phyloP scores from a whole-genome alignment of 2,797 vertebrate genomes.

The Columba guinea region DNA sequence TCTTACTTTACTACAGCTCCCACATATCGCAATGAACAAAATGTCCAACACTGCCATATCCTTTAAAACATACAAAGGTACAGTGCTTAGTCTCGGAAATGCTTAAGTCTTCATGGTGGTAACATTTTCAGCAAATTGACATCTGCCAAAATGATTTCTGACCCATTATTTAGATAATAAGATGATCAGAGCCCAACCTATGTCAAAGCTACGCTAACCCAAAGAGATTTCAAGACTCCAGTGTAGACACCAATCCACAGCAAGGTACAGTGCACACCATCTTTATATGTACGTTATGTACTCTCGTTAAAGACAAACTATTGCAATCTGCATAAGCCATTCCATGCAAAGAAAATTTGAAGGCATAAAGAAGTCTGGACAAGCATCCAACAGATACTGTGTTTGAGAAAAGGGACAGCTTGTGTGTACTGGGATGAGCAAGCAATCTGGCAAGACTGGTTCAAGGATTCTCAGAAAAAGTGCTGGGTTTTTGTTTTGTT shows the following conservation, averaged over 20 bases:
- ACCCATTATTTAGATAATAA: not conserved
- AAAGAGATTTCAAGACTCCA: not conserved
- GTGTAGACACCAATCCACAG: not conserved
- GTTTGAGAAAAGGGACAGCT: not conserved
- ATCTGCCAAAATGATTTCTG: not conserved
- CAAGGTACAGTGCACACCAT: not conserved
- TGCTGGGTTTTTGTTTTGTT: not conserved
- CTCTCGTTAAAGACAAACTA: not conserved
- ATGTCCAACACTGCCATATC: not conserved
- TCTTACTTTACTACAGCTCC: not conserved
- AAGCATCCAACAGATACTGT: not conserved
- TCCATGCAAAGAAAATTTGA: not conserved
- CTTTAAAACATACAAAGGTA: not conserved
- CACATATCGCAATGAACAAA: not conserved
- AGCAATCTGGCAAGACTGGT: not conserved
- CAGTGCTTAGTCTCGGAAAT: not conserved
- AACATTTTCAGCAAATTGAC: not conserved
- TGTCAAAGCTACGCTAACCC: not conserved
- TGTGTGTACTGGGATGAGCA: rapidly evolving
- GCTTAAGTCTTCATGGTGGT: not conserved
- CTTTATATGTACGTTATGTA: not conserved
- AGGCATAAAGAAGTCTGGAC: not conserved
- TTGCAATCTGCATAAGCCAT: not conserved
- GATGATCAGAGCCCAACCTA: not conserved
- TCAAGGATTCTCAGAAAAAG: not conserved